phyloP scores from a whole-genome alignment of 2,797 vertebrate species.

The Lates japonicus region DNA sequence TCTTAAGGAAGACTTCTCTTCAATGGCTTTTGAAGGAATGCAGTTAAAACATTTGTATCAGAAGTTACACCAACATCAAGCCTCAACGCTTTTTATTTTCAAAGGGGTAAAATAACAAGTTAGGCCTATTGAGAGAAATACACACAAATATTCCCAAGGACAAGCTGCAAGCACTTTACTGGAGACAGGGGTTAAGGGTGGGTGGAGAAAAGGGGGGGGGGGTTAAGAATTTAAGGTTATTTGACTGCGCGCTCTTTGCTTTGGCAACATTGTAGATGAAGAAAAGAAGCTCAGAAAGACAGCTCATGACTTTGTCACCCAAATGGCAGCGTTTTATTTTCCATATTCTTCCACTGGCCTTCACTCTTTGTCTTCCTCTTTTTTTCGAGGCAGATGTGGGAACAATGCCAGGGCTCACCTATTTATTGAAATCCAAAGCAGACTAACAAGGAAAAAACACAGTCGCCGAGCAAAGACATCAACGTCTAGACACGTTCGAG shows the following conservation, averaged over 20 bases:
- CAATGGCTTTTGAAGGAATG: constrained; percentile 24
- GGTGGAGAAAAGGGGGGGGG: constrained; percentile 13
- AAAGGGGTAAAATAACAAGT: constrained; percentile 34
- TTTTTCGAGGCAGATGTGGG: constrained; percentile 19
- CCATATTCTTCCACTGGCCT: constrained; percentile 28
- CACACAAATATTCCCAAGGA: constrained; percentile 43
- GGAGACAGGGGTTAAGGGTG: constrained; percentile 42
- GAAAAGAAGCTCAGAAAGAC: constrained; percentile 38
- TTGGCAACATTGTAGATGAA: constrained; percentile 36
- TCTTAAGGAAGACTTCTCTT: constrained; percentile 54
- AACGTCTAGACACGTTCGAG: constrained; percentile 8
- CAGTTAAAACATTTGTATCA: constrained; percentile 33
- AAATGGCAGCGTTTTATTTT: constrained; percentile 40
- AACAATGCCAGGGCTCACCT: constrained; percentile 14
- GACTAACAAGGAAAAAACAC: constrained; percentile 8
- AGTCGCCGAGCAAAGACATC: not conserved
- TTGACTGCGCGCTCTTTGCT: constrained; percentile 42
- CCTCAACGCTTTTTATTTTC: not conserved
- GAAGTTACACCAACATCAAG: constrained; percentile 31
- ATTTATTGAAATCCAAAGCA: constrained; percentile 29
- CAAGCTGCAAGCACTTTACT: constrained; percentile 29
- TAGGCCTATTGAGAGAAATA: constrained; percentile 18
- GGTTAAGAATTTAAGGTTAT: constrained; percentile 37
- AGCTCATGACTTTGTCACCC: constrained; percentile 37
- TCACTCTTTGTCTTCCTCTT: constrained; percentile 22